Conservation (phyloP, 2,888 invertebrate genomes). For the Melikaiella ostensackeni region DNA sequence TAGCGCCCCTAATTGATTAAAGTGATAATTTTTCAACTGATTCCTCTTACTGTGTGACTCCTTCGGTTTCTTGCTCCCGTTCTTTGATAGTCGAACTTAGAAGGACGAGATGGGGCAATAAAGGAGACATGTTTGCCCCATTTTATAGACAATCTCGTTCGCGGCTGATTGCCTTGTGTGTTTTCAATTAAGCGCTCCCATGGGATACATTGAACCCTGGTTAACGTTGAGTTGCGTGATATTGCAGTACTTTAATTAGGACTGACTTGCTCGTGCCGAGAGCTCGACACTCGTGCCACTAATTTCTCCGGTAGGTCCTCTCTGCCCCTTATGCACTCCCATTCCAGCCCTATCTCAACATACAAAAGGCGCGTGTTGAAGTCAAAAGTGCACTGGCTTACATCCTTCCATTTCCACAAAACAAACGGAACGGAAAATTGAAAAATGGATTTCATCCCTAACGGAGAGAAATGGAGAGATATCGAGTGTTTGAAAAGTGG, state of each 20-base stretch:
- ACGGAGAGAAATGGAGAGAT: too few species aligned
- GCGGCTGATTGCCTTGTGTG: constrained; percentile 41
- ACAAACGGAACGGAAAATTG: background rate
- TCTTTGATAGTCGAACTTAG: background rate
- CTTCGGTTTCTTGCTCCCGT: too few species aligned
- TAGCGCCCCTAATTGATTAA: too few species aligned
- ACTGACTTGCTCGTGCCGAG: constrained; percentile 46
- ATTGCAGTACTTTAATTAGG: constrained; percentile 54
- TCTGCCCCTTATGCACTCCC: background rate
- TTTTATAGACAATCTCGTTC: constrained; percentile 31
- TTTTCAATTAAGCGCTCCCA: constrained; percentile 38
- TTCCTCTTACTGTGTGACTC: too few species aligned
- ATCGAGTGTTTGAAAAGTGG: background rate
- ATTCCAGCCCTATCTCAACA: background rate
- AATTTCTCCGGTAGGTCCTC: background rate
- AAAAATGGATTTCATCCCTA: background rate
- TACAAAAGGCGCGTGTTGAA: background rate
- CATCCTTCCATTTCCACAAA: background rate
- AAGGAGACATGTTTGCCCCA: constrained; percentile 17
- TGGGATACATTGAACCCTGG: constrained; percentile 45
- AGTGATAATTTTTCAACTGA: too few species aligned
- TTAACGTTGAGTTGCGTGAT: constrained; percentile 48
- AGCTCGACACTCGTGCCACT: constrained; percentile 38
- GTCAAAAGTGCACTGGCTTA: background rate
- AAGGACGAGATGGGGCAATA: background rate